Evolutionary conservation across 2,888 invertebrate species (phyloP), one percentile per base, ranked within the genome.

Genomic region (Agrochola macilenta): DNA sequence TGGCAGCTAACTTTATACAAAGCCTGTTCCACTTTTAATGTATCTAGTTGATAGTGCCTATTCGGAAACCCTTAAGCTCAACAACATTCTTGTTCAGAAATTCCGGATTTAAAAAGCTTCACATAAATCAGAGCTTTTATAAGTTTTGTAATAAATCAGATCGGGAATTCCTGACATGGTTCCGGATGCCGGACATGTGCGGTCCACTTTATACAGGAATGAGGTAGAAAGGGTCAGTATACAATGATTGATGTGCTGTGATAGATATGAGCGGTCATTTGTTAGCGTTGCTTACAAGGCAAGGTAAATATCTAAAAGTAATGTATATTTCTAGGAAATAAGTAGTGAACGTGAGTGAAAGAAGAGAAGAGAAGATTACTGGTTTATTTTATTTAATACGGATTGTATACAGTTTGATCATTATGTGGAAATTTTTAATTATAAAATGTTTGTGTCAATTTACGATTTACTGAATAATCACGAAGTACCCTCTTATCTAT

Each of bases 221-320:
- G 49, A 58, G 49, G 20, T 71, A 78, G 63, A 83, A 66, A 54
- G 61, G 63, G 43, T 57, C n/a, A 46, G 52, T 57, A 20, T 43
- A 66, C 57, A 64, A 69, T 79, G 79, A 83, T 83, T 79, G 58
- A 72, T 81, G 72, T 8, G 17, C 54, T 78, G 26, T 61, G 68
- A 78, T 64, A 52, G 61, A 60, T 58, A 68, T 71, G 23, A 52
- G 46, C 61, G n/a, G 12, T 23, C 12, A n/a, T 82, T 69, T 49
- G 9, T 68, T 54, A 26, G 30, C 58, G 23, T 69, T 68, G 46
- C 39, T 30, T 7, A 46, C 35, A 43, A 1, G 43, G 9, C 54
- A 30, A 58, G 17, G 58, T 2, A 58, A 58, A 58, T 58, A 60
- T 30, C 8, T 30, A 17, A 30, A 68, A 63, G 57, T 43, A 35